Evolutionary conservation across 92 coral and sea anemone species (phyloP).

Genomic region (Meandrina meandrites): DNA sequence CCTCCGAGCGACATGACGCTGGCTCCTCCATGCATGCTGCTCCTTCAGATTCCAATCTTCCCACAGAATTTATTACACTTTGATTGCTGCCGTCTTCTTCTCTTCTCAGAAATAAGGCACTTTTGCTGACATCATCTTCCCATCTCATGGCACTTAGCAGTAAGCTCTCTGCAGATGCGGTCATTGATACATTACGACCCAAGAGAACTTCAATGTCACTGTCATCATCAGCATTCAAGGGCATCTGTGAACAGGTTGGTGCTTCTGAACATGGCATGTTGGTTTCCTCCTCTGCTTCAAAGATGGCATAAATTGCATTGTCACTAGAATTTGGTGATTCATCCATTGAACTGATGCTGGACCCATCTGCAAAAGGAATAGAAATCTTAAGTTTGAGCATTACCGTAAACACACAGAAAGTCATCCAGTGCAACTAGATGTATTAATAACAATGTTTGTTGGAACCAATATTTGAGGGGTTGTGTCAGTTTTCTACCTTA

Average conservation of each 20-base stretch:
- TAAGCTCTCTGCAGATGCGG: background rate
- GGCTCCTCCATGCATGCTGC: slow-evolving; percentile 32
- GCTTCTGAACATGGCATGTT: background rate
- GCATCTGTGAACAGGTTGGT: background rate
- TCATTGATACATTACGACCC: background rate
- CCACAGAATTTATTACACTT: slow-evolving; percentile 9
- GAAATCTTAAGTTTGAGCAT: background rate
- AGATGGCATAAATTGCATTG: background rate
- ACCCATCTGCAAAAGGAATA: background rate
- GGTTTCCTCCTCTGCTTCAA: background rate
- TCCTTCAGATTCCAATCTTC: slow-evolving; percentile 62
- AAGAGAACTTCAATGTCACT: slow-evolving; percentile 77
- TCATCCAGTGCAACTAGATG: background rate
- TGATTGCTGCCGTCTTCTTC: background rate
- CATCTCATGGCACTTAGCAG: slow-evolving; percentile 27
- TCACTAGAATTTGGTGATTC: background rate
- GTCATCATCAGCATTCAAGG: slow-evolving; percentile 53
- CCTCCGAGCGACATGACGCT: background rate
- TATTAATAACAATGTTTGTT: too few relatives aligned
- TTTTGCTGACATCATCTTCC: slow-evolving; percentile 6
- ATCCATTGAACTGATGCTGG: background rate
- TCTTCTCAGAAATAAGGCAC: background rate
- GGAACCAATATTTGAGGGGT: background rate
- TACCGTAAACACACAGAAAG: too few relatives aligned
- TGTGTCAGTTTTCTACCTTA: background rate